Percentiles rank a stretch among this genome's conserved stretches.
Conservation (phyloP, 2,888 invertebrate genomes). For the Chaetoderma sp. region DNA sequence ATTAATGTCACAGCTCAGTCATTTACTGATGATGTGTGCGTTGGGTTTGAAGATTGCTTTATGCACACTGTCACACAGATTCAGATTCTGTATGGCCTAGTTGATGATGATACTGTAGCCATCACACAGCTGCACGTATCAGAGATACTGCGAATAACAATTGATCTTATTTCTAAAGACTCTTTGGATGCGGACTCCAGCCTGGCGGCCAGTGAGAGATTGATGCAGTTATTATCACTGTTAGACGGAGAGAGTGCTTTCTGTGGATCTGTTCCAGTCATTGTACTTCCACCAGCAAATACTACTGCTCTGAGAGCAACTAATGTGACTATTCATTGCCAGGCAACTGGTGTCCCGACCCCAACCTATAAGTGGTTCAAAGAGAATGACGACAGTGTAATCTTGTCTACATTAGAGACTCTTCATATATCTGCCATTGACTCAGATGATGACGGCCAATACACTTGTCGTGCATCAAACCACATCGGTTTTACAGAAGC, state of each 20-base stretch:
- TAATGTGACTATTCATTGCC: background rate
- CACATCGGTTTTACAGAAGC: background rate
- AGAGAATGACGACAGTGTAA: background rate
- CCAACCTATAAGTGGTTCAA: slow-evolving; percentile 5
- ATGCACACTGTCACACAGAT: background rate
- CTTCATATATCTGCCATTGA: background rate
- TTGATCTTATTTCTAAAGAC: background rate
- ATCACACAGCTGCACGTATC: background rate
- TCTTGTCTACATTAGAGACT: too few relatives aligned
- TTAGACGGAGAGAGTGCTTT: background rate
- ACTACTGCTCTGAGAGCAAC: background rate
- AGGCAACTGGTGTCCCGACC: background rate
- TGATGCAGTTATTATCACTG: background rate
- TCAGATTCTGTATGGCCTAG: background rate
- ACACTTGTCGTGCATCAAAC: background rate
- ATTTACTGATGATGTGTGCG: background rate
- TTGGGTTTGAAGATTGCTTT: background rate
- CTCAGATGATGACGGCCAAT: background rate
- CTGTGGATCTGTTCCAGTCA: background rate
- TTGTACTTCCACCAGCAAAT: background rate
- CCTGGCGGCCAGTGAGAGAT: too few relatives aligned
- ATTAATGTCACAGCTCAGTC: background rate
- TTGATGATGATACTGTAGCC: background rate
- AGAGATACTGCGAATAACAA: background rate
- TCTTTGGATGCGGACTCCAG: too few relatives aligned